Base-by-base conservation (phyloP, 2,113 vertebrate genomes). In the Albula goreensis region DNA sequence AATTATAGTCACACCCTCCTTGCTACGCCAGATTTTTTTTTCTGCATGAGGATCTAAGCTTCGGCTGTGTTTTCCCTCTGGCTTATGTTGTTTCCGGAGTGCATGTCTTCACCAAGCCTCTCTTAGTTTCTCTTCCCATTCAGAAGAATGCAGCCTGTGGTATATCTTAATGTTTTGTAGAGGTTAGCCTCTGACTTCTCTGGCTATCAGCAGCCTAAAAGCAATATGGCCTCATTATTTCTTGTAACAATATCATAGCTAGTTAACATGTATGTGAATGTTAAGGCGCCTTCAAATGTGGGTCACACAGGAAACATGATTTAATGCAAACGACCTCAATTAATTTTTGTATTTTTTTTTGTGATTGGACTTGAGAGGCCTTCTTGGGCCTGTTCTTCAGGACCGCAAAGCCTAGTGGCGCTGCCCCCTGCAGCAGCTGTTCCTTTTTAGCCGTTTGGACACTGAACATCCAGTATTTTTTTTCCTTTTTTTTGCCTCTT, bases 1-100 rank as follows among this genome's bases (percentile, higher is more conserved):
- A 92, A 93, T 94, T 93, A 91, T 91, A 93, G 92, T 90, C 90
- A 90, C 91, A 89, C 90, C 89, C 91, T 91, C 89, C 82, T 89
- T 83, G 85, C 89, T 87, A 82, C 89, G 89, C 88, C 90, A 89
- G 90, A 88, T 91, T 83, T 22, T 50, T 66, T 48, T 60, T 8
- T 10, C 17, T n/a, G 25, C 31, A 77, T 5, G 1, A 74, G 70
- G 70, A 74, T 70, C 70, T 8, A 2, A 10, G 70, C 70, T 74
- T 9, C 70, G n/a, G 70, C 70, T 5, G n/a, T 2, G 10, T 74
- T 70, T 5, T 25, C 52, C 11, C 81, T 56, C 81, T 56, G 1
- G 15, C 31, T 82, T n/a, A 85, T 81, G 86, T 87, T 56, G 13
- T 48, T 63, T 25, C 88, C 85, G 84, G 83, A 22, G 88, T 89